Base-by-base conservation (phyloP, 2,797 vertebrate species). In the Molothrus ater region DNA sequence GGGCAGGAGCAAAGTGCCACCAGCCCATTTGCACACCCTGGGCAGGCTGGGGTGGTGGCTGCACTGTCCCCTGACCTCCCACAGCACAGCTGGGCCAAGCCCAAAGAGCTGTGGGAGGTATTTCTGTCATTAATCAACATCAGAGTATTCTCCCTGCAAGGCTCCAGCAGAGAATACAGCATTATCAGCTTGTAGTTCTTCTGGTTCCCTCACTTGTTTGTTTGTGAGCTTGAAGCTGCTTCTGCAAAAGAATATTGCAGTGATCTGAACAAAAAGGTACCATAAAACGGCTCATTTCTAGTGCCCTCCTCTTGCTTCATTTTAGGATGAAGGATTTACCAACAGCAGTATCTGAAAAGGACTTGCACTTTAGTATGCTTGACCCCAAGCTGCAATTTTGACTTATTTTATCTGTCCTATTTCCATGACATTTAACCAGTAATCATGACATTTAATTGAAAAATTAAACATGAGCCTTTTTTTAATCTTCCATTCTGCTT, bases 21-120 rank as follows among this genome's bases (percentile, higher is more conserved):
- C 31, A 0, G 0, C 51, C 34, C 5, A 2, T 24, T 2, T 47
- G 64, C 60, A 38, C 1, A 0, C 43, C 56, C 40, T n/a, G 13
- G 13, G 32, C 53, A 32, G 42, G 34, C 50, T 79, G 34, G 34
- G 65, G n/a, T 2, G 0, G 10, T 34, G 57, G 28, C 45, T 66
- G 50, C 50, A 11, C 7, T 0, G 0, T 42, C 26, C 43, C 15
- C 31, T 17, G 9, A 21, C 19, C 40, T 38, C 48, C 42, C 53
- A 17, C 26, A 38, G 66, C 65, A 64, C 60, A 36, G 51, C 63
- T 76, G 68, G 72, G 22, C 60, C 29, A 6, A 31, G 16, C 5
- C 63, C 56, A 10, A 15, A 32, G 26, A 68, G n/a, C 53, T 8
- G 2, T 0, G 1, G 5, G 43, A 94, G 32, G 26, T 15, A 28